These are phyloP conservation scores for Trissolcus basalis DNA, from an alignment of 1,140 invertebrate genomes.

Conservation along the genomic window DNA sequence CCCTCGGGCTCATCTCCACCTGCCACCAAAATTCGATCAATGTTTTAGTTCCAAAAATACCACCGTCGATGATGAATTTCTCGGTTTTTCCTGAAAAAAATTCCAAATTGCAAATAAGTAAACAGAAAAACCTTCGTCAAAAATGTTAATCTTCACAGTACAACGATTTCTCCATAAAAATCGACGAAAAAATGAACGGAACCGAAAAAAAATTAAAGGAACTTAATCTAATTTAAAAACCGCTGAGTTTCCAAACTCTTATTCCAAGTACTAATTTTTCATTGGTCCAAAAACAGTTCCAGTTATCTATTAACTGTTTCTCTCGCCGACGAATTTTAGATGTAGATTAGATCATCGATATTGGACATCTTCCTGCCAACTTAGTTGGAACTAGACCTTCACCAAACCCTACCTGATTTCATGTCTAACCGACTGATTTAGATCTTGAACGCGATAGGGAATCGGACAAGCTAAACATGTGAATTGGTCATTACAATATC, in stretches of 20 bases:
- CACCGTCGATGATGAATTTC: slow-evolving; percentile 7
- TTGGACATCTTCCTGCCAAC: slow-evolving; percentile 30
- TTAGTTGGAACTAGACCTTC: slow-evolving; percentile 37
- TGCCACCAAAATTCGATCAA: slow-evolving; percentile 48
- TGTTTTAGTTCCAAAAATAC: slow-evolving; percentile 25
- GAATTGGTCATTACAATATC: slow-evolving; percentile 20
- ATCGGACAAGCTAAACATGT: slow-evolving; percentile 19
- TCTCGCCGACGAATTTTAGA: slow-evolving; percentile 12
- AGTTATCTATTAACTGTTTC: slow-evolving; percentile 22
- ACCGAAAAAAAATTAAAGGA: neutral
- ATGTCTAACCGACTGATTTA: slow-evolving; percentile 41
- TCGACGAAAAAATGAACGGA: too few species aligned
- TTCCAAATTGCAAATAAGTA: too few species aligned
- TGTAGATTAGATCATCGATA: slow-evolving; percentile 24
- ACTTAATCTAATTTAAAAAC: slow-evolving; percentile 1
- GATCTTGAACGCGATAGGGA: slow-evolving; percentile 26
- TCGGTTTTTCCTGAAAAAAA: too few species aligned
- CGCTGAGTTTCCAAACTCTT: neutral
- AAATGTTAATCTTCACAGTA: too few species aligned
- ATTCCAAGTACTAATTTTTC: slow-evolving; percentile 9
- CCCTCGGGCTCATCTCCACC: slow-evolving; percentile 60
- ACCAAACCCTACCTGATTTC: slow-evolving; percentile 20
- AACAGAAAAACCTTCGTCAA: too few species aligned
- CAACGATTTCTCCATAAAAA: too few species aligned
- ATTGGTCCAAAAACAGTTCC: slow-evolving; percentile 13